Base-by-base conservation (phyloP, 2,888 invertebrate species). In the Latrodectus hesperus region DNA sequence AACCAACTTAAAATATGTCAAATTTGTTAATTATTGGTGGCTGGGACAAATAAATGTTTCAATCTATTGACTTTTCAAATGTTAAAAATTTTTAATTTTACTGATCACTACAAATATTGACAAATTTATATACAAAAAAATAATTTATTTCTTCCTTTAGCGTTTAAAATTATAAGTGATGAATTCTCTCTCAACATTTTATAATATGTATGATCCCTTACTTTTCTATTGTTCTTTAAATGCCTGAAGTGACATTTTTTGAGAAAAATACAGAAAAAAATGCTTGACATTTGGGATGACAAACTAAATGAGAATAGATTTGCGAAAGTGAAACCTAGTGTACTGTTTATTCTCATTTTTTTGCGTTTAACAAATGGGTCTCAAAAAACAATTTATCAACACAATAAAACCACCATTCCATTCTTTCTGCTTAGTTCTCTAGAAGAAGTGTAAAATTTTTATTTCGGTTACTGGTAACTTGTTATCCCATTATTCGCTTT, bases 231-330 rank as follows among this genome's bases (percentile, higher is more conserved):
- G 8, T 60, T 49, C 65, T 14, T 80, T 53, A 68, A 67, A 26
- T 67, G 51, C 53, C 52, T 26, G 67, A 81, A 26, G n/a, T 38
- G 26, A 81, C 53, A 74, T 71, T 73, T 70, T 68, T 81, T 73
- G 74, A 11, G 52, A 74, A 51, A 67, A 53, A 67, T 67, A 6
- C n/a, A 22, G 52, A 74, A 73, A 81, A 67, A 51, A 49, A 11
- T 26, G 52, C 8, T 14, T 22, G 67, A 53, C 72, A 67, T 65
- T 81, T 52, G 73, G 67, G 64, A 73, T 74, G 81, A 81, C 81
- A 81, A 74, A 74, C 81, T 64, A 81, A 81, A 81, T 81, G 81
- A 81, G 81, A 81, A 81, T 81, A 67, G 81, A 81, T 81, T 74
- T 53, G 52, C 53, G 73, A 81, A 74, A 74, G 73, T 81, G 53